Evolutionary conservation across 2,797 vertebrate species (phyloP).

Genomic region (Rhyacichthys aspro): DNA sequence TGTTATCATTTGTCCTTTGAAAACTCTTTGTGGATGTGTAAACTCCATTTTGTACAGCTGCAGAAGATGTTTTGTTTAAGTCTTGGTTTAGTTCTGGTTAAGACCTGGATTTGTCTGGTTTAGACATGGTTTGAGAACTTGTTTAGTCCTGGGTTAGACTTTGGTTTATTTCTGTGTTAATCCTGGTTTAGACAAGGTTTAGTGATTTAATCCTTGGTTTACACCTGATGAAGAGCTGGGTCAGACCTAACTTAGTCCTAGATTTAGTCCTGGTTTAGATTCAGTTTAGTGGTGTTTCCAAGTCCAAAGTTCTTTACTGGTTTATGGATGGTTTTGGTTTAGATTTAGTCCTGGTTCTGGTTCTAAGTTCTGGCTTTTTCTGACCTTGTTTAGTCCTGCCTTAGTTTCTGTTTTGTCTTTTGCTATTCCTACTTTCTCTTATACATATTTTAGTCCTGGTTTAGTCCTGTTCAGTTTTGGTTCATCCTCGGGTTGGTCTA

Average conservation of each 20-base stretch:
- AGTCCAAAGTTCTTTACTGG: background rate
- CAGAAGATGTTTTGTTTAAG: background rate
- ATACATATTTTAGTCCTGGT: background rate
- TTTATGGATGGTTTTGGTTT: background rate
- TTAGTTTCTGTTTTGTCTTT: too few relatives aligned
- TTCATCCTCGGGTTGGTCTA: background rate
- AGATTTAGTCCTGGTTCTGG: background rate
- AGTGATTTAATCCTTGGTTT: background rate
- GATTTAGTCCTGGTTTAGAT: background rate
- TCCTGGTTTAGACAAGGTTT: background rate
- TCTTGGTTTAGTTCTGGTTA: background rate
- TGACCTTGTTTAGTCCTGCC: background rate
- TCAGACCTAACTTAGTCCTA: background rate
- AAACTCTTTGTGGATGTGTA: too few relatives aligned
- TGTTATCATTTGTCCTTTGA: too few relatives aligned
- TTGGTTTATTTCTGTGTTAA: background rate
- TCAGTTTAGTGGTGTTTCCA: background rate
- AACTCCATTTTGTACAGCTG: too few relatives aligned
- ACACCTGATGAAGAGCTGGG: too few relatives aligned
- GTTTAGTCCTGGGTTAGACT: background rate
- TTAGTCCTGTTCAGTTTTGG: background rate
- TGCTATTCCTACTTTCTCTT: too few relatives aligned
- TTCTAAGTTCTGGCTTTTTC: too few relatives aligned
- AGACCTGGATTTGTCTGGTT: background rate
- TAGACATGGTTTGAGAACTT: background rate